Evolutionary conservation across 2,113 vertebrate genomes (phyloP).

Genomic region (Centropristis striata): DNA sequence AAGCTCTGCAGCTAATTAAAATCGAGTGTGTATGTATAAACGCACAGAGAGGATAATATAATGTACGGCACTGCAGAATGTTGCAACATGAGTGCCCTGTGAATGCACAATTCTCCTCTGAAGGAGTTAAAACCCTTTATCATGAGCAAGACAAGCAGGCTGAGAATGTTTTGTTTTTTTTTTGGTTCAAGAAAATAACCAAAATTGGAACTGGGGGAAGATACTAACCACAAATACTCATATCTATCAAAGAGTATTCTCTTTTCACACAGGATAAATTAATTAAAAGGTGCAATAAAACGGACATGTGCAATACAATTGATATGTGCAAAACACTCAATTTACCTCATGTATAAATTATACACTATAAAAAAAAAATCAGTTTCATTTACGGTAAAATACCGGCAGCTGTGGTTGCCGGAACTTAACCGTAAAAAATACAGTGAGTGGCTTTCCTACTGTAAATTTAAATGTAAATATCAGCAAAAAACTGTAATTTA

Average conservation of each 20-base stretch:
- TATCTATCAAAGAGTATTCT: conserved; percentile 30
- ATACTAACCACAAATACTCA: conserved; percentile 35
- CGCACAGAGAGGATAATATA: conserved; percentile 42
- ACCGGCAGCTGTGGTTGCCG: no score
- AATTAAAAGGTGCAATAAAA: no score
- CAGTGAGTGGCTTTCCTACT: no score
- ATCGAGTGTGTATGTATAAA: conserved; percentile 37
- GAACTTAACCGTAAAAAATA: no score
- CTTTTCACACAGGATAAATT: no score
- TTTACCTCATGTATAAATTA: no score
- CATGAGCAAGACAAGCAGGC: conserved; percentile 15
- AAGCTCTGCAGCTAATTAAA: conserved; percentile 64
- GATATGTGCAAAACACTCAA: no score
- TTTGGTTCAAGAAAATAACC: conserved; percentile 45
- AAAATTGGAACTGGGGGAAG: conserved; percentile 24
- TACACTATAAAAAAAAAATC: no score
- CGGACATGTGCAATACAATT: no score
- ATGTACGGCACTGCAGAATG: conserved; percentile 5
- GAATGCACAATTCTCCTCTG: conserved; percentile 35
- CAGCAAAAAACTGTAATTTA: no score
- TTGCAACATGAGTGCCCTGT: conserved; percentile 20
- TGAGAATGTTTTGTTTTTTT: neutral
- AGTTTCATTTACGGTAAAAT: no score
- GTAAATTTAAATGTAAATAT: no score
- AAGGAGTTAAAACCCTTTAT: conserved; percentile 36